phyloP scores from a whole-genome alignment of 2,888 invertebrate genomes.

The Ectemnius cavifrons region DNA sequence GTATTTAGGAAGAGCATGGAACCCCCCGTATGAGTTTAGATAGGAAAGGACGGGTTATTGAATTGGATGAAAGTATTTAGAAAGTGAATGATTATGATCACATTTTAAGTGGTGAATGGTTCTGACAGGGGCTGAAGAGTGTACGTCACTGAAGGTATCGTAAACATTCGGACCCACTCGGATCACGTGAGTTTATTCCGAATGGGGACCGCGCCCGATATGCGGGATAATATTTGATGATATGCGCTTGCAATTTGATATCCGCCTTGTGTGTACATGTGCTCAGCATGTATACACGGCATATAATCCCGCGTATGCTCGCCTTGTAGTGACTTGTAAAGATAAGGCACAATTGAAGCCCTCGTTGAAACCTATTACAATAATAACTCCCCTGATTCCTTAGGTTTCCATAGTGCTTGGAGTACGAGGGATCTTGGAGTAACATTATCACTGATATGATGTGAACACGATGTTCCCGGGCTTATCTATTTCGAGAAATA shows the following conservation, averaged over 20 bases:
- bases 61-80: too few species aligned
- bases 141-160: conserved; percentile 44
- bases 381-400: conserved; percentile 2
- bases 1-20: too few species aligned
- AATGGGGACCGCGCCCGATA: conserved; percentile 55
- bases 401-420: background rate
- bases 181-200: conserved; percentile 34
- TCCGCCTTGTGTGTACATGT: background rate
- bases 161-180: conserved; percentile 24
- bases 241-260: conserved; percentile 27
- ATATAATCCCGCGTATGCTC: background rate
- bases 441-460: conserved; percentile 1
- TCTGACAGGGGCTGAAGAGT: too few species aligned
- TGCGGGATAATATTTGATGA: conserved; percentile 18
- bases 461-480: background rate
- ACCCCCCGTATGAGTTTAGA: too few species aligned
- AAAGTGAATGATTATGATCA: too few species aligned
- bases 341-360: conserved; percentile 6
- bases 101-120: background rate
- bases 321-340: conserved; percentile 1
- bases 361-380: conserved; percentile 3
- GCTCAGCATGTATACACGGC: background rate
- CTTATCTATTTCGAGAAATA: background rate
- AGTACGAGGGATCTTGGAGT: background rate
- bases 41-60: too few species aligned